Conservation (phyloP, 2,113 vertebrate genomes). For the Odontesthes bonariensis region DNA sequence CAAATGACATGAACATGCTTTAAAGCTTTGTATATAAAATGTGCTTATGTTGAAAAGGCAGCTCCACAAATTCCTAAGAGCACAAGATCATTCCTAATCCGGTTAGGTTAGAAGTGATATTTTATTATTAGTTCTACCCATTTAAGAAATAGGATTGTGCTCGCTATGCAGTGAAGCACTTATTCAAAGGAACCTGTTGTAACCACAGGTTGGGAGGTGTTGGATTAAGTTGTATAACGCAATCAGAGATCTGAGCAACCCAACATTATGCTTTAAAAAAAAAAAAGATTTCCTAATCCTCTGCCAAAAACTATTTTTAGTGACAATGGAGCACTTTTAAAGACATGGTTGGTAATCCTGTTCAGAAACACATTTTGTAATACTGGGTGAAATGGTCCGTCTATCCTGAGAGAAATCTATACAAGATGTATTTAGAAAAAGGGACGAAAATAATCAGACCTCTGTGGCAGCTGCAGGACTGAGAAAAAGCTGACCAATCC, state of each 20-base stretch:
- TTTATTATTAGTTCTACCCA: conserved; percentile 79
- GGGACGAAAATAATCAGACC: no score
- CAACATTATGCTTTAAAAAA: neutral
- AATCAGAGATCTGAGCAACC: conserved; percentile 38
- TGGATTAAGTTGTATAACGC: conserved; percentile 66
- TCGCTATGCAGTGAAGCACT: conserved; percentile 60
- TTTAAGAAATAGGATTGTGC: conserved; percentile 80
- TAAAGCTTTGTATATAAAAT: conserved; percentile 64
- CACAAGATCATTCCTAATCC: conserved; percentile 78
- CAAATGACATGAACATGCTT: conserved; percentile 63
- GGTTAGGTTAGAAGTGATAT: conserved; percentile 73
- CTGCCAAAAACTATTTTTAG: conserved; percentile 35
- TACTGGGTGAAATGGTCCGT: no score
- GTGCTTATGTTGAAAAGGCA: conserved; percentile 65
- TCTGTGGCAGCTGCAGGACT: no score
- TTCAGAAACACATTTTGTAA: no score
- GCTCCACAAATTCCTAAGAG: conserved; percentile 68
- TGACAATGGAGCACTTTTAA: neutral
- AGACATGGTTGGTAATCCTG: no score
- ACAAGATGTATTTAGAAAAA: no score
- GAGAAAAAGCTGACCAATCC: no score
- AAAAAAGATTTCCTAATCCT: neutral
- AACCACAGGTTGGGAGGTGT: conserved; percentile 55
- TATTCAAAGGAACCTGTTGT: conserved; percentile 61
- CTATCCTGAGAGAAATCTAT: no score